Evolutionary conservation across 2,113 vertebrate genomes (phyloP).

Genomic region (Psittacula cyanocephala): DNA sequence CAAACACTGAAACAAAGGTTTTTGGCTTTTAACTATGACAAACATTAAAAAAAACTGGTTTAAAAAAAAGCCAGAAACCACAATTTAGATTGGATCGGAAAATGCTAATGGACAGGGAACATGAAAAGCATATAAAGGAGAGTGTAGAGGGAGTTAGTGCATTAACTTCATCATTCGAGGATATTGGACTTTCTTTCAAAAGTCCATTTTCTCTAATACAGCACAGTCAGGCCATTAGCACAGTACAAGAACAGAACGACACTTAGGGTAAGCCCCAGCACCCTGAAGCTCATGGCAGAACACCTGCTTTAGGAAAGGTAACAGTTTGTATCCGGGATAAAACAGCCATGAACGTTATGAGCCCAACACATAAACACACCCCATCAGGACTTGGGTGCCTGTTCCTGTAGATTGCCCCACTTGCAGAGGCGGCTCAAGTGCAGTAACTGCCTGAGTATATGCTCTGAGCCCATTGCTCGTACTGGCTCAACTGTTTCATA

Average conservation of each 20-base stretch:
- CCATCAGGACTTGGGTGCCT: fast-evolving
- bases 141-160: neutral
- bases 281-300: neutral
- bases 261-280: neutral
- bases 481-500: neutral
- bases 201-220: neutral
- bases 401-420: fast-evolving
- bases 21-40: neutral
- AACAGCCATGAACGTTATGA: neutral
- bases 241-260: neutral
- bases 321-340: neutral
- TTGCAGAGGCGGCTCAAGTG: neutral
- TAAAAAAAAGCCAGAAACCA: neutral
- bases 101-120: neutral
- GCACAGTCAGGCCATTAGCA: fast-evolving
- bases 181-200: neutral
- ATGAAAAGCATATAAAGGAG: neutral
- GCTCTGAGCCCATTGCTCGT: neutral
- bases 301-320: neutral
- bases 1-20: neutral
- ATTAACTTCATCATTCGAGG: neutral
- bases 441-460: fast-evolving
- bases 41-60: neutral
- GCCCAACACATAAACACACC: neutral
- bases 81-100: neutral